Evolutionary conservation across 2,888 invertebrate species (phyloP).

Genomic region (Bombylius discolor): DNA sequence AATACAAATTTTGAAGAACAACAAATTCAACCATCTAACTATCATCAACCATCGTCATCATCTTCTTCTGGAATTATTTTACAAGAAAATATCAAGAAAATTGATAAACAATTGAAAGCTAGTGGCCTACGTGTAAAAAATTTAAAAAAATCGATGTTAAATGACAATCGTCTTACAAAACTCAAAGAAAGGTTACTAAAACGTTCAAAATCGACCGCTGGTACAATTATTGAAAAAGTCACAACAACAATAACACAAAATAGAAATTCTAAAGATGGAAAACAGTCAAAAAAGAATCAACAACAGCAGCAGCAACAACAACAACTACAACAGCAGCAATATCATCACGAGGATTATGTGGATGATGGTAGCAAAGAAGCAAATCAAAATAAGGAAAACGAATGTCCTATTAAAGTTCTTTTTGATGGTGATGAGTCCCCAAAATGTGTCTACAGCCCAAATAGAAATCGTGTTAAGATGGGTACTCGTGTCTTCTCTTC

Average conservation of each 20-base stretch:
- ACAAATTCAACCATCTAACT: constrained; percentile 4
- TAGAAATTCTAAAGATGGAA: no score
- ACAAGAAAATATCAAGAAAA: constrained; percentile 12
- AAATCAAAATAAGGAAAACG: constrained; percentile 57
- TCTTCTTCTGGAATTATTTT: background rate
- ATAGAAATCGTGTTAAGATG: constrained; percentile 60
- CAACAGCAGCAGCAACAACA: constrained; percentile 4
- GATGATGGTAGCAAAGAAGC: constrained; percentile 30
- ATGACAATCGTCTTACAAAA: constrained; percentile 16
- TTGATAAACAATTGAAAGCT: constrained; percentile 14
- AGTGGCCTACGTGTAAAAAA: constrained; percentile 14
- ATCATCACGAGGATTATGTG: background rate
- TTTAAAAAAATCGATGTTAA: constrained; percentile 18
- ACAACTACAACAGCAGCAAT: background rate
- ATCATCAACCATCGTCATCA: constrained; percentile 16
- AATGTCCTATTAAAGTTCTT: constrained; percentile 39
- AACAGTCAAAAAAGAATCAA: background rate
- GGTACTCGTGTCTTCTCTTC: constrained; percentile 50
- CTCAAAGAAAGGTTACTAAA: constrained; percentile 15
- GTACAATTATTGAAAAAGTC: background rate
- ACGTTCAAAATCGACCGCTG: constrained; percentile 15
- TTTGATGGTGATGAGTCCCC: constrained; percentile 6
- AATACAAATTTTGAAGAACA: background rate
- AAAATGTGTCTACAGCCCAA: constrained; percentile 34
- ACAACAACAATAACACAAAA: background rate